These are phyloP conservation scores for Microctonus aethiopoides DNA, from an alignment of 2,888 invertebrate genomes.

Conservation along the genomic window DNA sequence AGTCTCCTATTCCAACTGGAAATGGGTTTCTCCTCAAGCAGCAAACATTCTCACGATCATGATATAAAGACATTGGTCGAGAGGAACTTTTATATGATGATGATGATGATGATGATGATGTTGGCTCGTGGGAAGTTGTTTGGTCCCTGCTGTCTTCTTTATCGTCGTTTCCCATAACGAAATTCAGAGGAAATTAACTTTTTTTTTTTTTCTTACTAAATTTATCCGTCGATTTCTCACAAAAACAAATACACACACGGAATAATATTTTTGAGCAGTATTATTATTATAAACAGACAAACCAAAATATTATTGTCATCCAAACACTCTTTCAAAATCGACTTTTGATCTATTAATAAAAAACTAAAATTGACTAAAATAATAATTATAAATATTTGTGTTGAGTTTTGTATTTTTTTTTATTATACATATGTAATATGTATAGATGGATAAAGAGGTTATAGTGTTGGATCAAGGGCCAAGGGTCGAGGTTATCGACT, in stretches of 20 bases:
- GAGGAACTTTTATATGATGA: constrained; percentile 4
- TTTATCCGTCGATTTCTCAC: neutral
- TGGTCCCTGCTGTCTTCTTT: neutral
- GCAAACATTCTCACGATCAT: constrained; percentile 60
- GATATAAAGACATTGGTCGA: constrained; percentile 28
- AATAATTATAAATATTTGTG: too few species aligned
- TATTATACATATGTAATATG: neutral
- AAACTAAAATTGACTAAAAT: neutral
- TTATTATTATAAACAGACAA: too few species aligned
- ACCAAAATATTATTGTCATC: too few species aligned
- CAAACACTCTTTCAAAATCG: too few species aligned
- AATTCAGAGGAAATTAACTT: neutral
- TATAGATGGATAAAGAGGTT: neutral
- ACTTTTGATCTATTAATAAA: neutral
- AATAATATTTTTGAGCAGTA: too few species aligned
- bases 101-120: neutral
- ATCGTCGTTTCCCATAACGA: neutral
- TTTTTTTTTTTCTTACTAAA: neutral
- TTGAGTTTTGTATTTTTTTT: neutral
- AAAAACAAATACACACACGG: too few species aligned
- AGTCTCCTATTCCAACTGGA: constrained; percentile 62
- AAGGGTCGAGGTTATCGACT: neutral
- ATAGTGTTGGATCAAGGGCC: neutral
- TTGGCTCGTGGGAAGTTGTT: constrained; percentile 1
- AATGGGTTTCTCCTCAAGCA: constrained; percentile 63